Evolutionary conservation across 37 sponge, comb jelly and placozoan genomes (phyloP), one percentile per base, ranked within the genome.

Genomic region (Ianthella basta): DNA sequence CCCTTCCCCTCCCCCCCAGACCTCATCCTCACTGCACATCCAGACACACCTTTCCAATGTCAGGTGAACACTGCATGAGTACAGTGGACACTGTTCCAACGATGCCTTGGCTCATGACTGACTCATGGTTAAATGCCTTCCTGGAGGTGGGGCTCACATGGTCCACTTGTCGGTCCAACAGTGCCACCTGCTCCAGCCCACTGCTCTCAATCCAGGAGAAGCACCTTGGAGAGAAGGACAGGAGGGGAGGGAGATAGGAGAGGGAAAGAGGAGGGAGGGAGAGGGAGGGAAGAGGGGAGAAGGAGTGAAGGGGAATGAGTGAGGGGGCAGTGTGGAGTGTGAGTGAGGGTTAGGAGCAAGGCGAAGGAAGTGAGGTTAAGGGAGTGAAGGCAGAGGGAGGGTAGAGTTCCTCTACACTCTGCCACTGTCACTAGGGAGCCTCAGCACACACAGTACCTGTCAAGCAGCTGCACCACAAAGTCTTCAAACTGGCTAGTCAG

Each of bases 401-500:
- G n/a, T n/a, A n/a, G n/a, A n/a, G n/a, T n/a, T n/a, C n/a, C n/a
- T n/a, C n/a, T n/a, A n/a, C n/a, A n/a, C n/a, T n/a, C n/a, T n/a
- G n/a, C n/a, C n/a, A n/a, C n/a, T n/a, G n/a, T n/a, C n/a, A n/a
- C n/a, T n/a, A n/a, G n/a, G n/a, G n/a, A n/a, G n/a, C n/a, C n/a
- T n/a, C n/a, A n/a, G n/a, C n/a, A n/a, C n/a, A n/a, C n/a, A n/a
- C n/a, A n/a, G 33, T 24, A 91, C 92, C 90, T 95, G 78, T 94
- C 92, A 16, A 96, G 50, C 21, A 89, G 91, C 54, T 91, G 85
- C 56, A 94, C 23, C 18, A 96, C 73, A 75, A 96, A 89, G 57
- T 96, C 94, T 72, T 96, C 97, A 88, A 96, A 91, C 56, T 91
- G 91, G 30, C 72, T 56, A 24, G 97, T 91, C 19, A 86, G 64